phyloP scores from a whole-genome alignment of 2,113 vertebrate species.

The Hippopotamus amphibius region DNA sequence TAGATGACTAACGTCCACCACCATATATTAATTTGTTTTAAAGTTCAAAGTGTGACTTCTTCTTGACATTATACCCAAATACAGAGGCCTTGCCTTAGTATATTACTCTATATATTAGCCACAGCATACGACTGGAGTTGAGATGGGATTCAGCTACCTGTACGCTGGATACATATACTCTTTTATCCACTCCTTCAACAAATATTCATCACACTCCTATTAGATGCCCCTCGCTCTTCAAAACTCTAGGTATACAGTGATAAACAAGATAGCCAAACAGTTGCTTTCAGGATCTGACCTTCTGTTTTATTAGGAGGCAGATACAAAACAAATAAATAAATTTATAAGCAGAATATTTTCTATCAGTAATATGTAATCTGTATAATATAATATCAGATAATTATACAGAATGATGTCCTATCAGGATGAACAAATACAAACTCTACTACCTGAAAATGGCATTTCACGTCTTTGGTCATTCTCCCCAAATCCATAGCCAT shows the following conservation, averaged over 20 bases:
- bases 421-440: neutral
- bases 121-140: neutral
- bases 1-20: neutral
- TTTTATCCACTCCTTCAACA: neutral
- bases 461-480: neutral
- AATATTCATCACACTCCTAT: neutral
- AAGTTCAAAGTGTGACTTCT: neutral
- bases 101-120: neutral
- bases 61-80: neutral
- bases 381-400: neutral
- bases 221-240: neutral
- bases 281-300: neutral
- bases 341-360: neutral
- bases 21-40: neutral
- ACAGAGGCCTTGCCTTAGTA: neutral
- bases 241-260: neutral
- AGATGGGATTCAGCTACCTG: neutral
- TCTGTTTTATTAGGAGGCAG: neutral
- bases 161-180: neutral
- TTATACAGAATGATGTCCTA: neutral
- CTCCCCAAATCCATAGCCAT: no score
- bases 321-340: neutral
- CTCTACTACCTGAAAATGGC: neutral
- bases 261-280: neutral
- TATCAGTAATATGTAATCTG: neutral